phyloP scores from a whole-genome alignment of 2,888 invertebrate genomes.

The Trichopria drosophilae region DNA sequence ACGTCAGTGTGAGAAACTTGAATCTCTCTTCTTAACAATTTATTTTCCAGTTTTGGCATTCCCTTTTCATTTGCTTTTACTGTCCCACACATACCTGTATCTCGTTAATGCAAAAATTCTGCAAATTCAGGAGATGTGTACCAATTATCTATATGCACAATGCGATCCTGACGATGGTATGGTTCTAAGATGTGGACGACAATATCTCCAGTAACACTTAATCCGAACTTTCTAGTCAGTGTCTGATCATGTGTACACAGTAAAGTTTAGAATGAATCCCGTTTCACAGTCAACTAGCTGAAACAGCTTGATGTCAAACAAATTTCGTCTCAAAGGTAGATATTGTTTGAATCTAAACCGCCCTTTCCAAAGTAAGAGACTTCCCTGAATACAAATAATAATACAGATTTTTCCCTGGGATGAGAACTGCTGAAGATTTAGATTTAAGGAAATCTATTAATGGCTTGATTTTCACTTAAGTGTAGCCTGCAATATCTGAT shows the following conservation, averaged over 20 bases:
- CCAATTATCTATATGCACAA: slow-evolving; percentile 22
- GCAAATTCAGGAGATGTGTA: slow-evolving; percentile 22
- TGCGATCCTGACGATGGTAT: slow-evolving; percentile 15
- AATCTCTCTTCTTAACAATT: slow-evolving; percentile 13
- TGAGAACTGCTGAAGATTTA: slow-evolving; percentile 7
- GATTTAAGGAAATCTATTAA: slow-evolving; percentile 7
- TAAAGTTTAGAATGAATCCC: slow-evolving; percentile 21
- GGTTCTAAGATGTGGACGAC: slow-evolving; percentile 27
- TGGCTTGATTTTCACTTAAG: slow-evolving; percentile 12
- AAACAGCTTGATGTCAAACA: slow-evolving; percentile 22
- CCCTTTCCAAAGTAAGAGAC: slow-evolving; percentile 16
- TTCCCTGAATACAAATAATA: slow-evolving; percentile 17
- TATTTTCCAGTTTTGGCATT: slow-evolving; percentile 16
- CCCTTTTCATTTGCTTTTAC: slow-evolving; percentile 23
- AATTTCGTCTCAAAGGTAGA: slow-evolving; percentile 18
- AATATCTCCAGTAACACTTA: slow-evolving; percentile 27
- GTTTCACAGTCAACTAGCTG: slow-evolving; percentile 23
- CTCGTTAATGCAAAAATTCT: slow-evolving; percentile 27
- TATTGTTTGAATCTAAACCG: slow-evolving; percentile 19
- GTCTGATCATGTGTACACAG: slow-evolving; percentile 13
- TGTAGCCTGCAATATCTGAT: slow-evolving; percentile 15
- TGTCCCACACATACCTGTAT: slow-evolving; percentile 26
- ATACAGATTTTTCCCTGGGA: slow-evolving; percentile 9
- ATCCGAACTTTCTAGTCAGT: slow-evolving; percentile 22
- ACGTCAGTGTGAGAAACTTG: slow-evolving; percentile 2